Evolutionary conservation across 2,797 vertebrate genomes (phyloP), one percentile per base, ranked within the genome.

Genomic region (Tolypeutes matacus): DNA sequence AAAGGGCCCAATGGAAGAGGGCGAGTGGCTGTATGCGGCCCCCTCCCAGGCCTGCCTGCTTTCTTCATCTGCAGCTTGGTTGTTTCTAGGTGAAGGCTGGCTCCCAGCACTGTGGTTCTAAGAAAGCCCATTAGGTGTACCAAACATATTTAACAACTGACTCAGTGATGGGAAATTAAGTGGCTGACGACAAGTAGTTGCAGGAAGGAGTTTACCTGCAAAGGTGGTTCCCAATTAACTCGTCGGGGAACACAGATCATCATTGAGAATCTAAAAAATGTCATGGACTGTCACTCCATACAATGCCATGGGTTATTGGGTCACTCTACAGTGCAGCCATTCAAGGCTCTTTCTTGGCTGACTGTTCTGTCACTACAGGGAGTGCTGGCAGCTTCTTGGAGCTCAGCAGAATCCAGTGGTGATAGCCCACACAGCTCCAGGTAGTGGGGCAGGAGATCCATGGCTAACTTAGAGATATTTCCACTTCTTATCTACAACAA

Each of bases 401-500:
- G n/a, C 25, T 15, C 31, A 73, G 58, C 25, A 81, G 88, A 69
- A 25, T 51, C 65, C 46, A n/a, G 31, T 56, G 77, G 23, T 23
- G 3, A 67, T 34, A 80, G n/a, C 31, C 15, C 86, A 81, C 0
- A 2, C 84, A 58, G 62, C 49, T 42, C 27, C 7, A 60, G 76
- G 91, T 29, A 53, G 46, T 51, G 67, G 18, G 31, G 58, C 51
- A 65, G 75, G 65, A 91, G 92, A 83, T 31, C 46, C 25, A 5
- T 1, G 31, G 62, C 49, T 93, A 82, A 64, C 73, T 90, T 72
- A 89, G 84, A 91, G 73, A 67, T 83, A 36, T 97, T 97, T 96
- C 89, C 91, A 62, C n/a, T 82, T 88, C 97, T 98, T 98, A 98
- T 97, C 96, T 36, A 31, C 31, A 75, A 69, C 75, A 89, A 89